A percentile compares a stretch with the other conserved stretches of the same genome.
These are phyloP conservation scores for Hypsibius dujardini DNA, from an alignment of 1,140 invertebrate species.

Conservation along the genomic window DNA sequence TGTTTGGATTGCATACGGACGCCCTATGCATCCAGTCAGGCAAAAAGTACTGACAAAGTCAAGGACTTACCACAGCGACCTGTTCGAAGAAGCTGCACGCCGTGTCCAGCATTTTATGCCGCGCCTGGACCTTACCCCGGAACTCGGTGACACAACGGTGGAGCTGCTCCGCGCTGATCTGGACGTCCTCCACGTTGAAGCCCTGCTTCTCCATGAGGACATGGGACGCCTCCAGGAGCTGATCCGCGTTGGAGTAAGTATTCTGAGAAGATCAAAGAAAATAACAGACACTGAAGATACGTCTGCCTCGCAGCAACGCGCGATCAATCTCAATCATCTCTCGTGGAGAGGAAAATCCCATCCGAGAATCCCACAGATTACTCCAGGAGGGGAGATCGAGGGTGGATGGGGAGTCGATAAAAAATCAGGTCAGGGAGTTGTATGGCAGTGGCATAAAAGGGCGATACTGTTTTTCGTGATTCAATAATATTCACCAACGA, in stretches of 20 bases:
- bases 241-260: constrained; percentile 95
- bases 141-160: background rate
- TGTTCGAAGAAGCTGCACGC: background rate
- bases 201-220: constrained; percentile 53
- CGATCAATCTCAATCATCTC: too few relatives aligned
- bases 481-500: too few relatives aligned
- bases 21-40: background rate
- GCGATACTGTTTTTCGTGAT: too few relatives aligned
- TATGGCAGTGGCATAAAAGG: too few relatives aligned
- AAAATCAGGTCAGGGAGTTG: too few relatives aligned
- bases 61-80: background rate
- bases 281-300: too few relatives aligned
- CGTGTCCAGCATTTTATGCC: background rate
- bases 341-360: constrained; percentile 23
- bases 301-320: too few relatives aligned
- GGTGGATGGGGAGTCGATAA: too few relatives aligned
- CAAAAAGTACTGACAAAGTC: background rate
- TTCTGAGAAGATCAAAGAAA: constrained; percentile 46
- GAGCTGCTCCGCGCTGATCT: background rate
- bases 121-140: background rate
- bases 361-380: background rate
- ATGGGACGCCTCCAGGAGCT: constrained; percentile 75
- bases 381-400: too few relatives aligned
- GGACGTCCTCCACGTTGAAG: background rate
- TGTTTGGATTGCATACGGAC: background rate